Evolutionary conservation across 2,888 invertebrate genomes (phyloP).

Genomic region (Emmelina monodactyla): DNA sequence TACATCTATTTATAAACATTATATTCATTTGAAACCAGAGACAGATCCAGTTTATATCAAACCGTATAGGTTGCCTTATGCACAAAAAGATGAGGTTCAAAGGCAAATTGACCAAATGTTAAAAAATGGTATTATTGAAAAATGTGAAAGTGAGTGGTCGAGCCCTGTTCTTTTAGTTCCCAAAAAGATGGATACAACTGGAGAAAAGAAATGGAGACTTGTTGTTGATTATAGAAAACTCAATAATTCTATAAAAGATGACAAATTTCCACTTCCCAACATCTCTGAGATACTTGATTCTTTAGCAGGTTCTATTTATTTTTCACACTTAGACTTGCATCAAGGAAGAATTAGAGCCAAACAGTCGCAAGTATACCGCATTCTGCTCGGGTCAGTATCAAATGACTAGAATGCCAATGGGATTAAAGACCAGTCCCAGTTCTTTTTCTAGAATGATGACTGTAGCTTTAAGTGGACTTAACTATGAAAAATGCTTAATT

Average conservation of each 20-base stretch:
- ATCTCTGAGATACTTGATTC: slow-evolving; percentile 7
- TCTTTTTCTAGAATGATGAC: no score
- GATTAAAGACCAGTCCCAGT: no score
- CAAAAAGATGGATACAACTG: slow-evolving; percentile 2
- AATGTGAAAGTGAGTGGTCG: slow-evolving; percentile 5
- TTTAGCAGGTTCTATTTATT: no score
- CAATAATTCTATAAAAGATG: slow-evolving; percentile 5
- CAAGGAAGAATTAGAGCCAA: no score
- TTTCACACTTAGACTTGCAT: no score
- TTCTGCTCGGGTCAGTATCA: no score
- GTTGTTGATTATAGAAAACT: slow-evolving; percentile 8
- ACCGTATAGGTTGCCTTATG: slow-evolving; percentile 8
- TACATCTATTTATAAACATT: slow-evolving; percentile 8
- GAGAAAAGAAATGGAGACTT: slow-evolving; percentile 9
- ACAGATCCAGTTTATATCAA: slow-evolving; percentile 7
- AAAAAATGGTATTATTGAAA: slow-evolving; percentile 6
- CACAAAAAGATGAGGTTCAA: slow-evolving; percentile 8
- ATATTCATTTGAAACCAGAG: slow-evolving; percentile 9
- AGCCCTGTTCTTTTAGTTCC: slow-evolving; percentile 9
- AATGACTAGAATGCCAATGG: no score
- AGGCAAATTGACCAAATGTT: slow-evolving; percentile 10
- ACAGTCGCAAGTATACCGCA: no score
- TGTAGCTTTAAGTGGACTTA: no score
- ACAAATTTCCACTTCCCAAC: slow-evolving; percentile 8
- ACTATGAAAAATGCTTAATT: no score